Base-by-base conservation (phyloP, 2,888 invertebrate species). In the Pyrrhia umbra region DNA sequence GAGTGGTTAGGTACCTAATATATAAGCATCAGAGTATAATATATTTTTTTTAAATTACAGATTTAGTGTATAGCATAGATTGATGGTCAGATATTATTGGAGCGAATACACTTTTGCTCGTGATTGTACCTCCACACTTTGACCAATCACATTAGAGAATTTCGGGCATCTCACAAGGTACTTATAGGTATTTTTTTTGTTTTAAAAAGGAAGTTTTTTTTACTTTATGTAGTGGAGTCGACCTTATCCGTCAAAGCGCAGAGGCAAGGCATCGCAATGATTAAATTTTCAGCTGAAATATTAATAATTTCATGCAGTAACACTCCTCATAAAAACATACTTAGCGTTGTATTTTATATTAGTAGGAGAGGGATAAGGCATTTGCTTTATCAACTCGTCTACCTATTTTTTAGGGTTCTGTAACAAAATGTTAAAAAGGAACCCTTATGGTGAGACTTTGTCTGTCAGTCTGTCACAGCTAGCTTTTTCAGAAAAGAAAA, bases 261-360 rank as follows among this genome's bases (percentile, higher is more conserved):
- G 49, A 72, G 52, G 21, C 15, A 49, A 39, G 50, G 21, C 46
- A 40, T 54, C 16, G 73, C 70, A 73, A 73, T 56, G 16, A 70
- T 51, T 34, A 58, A 0, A 21, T 43, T 46, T 47, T 49, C 2
- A 79, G 50, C 57, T 59, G 55, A 46, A 20, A 0, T 34, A 9
- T 37, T 37, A 69, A 58, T 43, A 46, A 64, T n/a, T 1, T 42
- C 79, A 79, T 75, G 79, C 77, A 75, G 40, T 39, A 58, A 49
- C 45, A 64, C 69, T 66, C 46, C 34, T 55, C 49, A 23, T 39
- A 23, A 42, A 42, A 30, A 62, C 34, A 10, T n/a, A 46, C 42
- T 39, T 50, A 30, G 18, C 10, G 23, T 18, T 8, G 39, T 21
- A 43, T 40, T 37, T 13, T 15, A 18, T 47, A 18, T 27, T 57